Base-by-base conservation (phyloP, 2,113 vertebrate species). In the Nycticryphes semicollaris region DNA sequence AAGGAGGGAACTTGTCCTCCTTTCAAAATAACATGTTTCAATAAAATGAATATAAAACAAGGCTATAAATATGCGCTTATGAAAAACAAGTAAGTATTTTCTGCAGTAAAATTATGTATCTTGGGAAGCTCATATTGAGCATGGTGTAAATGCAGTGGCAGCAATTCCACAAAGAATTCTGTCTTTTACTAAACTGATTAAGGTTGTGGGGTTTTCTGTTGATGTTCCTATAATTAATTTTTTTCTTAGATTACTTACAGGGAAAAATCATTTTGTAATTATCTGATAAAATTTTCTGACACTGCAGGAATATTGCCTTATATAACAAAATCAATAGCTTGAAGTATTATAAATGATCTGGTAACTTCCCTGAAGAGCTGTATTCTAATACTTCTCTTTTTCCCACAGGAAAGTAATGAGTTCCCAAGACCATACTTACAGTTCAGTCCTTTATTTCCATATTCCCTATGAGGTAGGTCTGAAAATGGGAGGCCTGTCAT, bases 271-370 rank as follows among this genome's bases (percentile, higher is more conserved):
- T 94, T 89, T 66, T 70, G 39, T 50, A 94, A 90, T 87, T 95
- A 93, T 51, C 48, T 73, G 81, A 51, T n/a, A 35, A 93, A 95
- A 74, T 57, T 59, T 85, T 89, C 76, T 94, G 84, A 80, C 22
- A 28, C 59, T 69, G 88, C 83, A 50, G 78, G 69, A 94, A 23
- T 80, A 18, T 54, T 94, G 80, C 54, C 54, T 95, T 95, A 90
- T 16, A 47, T 93, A 96, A 96, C 33, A 77, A 69, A 95, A 95
- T 94, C 84, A 87, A 91, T 83, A 91, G 37, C 88, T 81, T 10
- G 59, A 78, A 87, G 37, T 88, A 21, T 86, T 89, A 77, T 37
- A 88, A 96, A 90, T 22, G 77, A 45, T 74, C 53, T 77, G 59
- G 41, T 64, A 73, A 37, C 59, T 95, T 68, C 54, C 70, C 85